Evolutionary conservation across 2,797 vertebrate species (phyloP).

Genomic region (Tauraco hartlaubi): DNA sequence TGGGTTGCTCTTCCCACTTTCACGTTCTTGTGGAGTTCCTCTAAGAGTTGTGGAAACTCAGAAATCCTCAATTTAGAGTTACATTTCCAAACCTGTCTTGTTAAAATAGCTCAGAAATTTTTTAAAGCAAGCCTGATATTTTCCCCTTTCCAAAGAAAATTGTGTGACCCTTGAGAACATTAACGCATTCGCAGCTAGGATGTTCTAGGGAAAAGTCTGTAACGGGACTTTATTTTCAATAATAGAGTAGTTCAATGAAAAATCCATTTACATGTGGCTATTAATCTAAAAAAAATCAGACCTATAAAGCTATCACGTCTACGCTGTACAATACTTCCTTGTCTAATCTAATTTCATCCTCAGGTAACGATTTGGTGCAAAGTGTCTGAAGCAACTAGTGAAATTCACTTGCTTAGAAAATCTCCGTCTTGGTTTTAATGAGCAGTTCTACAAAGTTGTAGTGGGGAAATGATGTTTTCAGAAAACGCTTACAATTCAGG

Average conservation of each 20-base stretch:
- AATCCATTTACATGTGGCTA: not conserved
- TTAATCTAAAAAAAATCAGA: not conserved
- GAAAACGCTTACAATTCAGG: not conserved
- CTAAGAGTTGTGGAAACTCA: not conserved
- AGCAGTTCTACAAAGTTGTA: not conserved
- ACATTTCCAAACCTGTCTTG: not conserved
- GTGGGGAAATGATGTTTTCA: not conserved
- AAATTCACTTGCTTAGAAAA: not conserved
- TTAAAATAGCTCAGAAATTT: slow-evolving; percentile 9
- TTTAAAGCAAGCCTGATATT: not conserved
- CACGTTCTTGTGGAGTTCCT: not conserved
- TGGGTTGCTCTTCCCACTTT: not conserved
- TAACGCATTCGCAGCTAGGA: not conserved
- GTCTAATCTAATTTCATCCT: not conserved
- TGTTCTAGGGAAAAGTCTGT: not conserved
- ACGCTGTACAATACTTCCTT: not conserved
- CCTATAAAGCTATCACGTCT: not conserved
- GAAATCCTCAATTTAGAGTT: not conserved
- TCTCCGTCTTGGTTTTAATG: not conserved
- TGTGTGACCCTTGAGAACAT: not conserved
- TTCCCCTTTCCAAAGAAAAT: not conserved
- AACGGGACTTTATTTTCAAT: not conserved
- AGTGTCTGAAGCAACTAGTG: not conserved
- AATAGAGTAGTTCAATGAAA: not conserved
- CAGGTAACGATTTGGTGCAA: not conserved